A percentile compares a stretch with the other conserved stretches of the same genome.
Evolutionary conservation across 1,140 invertebrate genomes (phyloP).

Genomic region (Tetraneura akinire): DNA sequence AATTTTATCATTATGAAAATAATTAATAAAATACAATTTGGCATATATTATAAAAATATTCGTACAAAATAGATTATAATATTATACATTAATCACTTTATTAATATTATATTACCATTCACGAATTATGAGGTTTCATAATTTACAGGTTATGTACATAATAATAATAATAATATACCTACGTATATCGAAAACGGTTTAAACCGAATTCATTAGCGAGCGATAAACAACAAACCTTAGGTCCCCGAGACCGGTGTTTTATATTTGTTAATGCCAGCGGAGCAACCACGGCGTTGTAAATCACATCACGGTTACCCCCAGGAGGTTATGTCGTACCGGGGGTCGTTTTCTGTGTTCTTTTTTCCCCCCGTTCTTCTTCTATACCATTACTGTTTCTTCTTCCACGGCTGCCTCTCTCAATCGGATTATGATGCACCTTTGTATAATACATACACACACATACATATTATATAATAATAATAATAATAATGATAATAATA

Average conservation of each 20-base stretch:
- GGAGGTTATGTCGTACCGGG: not conserved
- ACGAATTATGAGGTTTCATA: too few species aligned
- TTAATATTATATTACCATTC: too few species aligned
- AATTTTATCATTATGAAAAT: too few species aligned
- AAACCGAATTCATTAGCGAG: slow-evolving; percentile 36
- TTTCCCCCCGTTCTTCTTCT: not conserved
- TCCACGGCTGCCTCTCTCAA: not conserved
- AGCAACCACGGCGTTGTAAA: slow-evolving; percentile 34
- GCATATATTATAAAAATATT: too few species aligned
- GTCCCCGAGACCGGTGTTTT: slow-evolving; percentile 8
- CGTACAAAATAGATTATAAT: too few species aligned
- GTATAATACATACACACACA: not conserved
- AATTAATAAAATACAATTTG: too few species aligned
- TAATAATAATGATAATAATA: too few species aligned
- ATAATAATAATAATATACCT: too few species aligned
- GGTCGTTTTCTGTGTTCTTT: not conserved
- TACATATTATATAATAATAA: too few species aligned
- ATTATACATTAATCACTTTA: too few species aligned
- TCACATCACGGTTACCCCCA: not conserved
- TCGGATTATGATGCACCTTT: slow-evolving; percentile 18
- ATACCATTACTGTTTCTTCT: not conserved
- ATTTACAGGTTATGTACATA: not conserved
- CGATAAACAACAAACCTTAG: slow-evolving; percentile 3
- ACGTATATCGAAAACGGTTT: not conserved
- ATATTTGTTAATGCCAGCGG: slow-evolving; percentile 7